phyloP scores from a whole-genome alignment of 2,888 invertebrate species.

The Atrina japonica region DNA sequence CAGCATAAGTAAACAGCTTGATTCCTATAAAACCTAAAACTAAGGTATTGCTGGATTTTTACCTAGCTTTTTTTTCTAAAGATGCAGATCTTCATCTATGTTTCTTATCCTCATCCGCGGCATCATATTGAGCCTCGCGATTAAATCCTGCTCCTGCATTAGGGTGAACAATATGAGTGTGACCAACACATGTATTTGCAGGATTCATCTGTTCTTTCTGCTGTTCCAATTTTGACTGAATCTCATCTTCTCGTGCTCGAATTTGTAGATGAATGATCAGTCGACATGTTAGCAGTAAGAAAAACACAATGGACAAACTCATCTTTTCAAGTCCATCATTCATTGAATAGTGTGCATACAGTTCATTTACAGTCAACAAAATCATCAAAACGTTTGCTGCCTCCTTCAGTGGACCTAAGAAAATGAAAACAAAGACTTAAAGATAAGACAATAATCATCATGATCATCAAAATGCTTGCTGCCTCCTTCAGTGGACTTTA shows the following conservation, averaged over 20 bases:
- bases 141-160: slow-evolving; percentile 14
- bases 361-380: slow-evolving; percentile 91
- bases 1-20: too few relatives aligned
- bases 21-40: too few relatives aligned
- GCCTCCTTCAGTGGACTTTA: too few relatives aligned
- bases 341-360: slow-evolving; percentile 86
- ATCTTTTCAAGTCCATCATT: slow-evolving; percentile 79
- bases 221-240: slow-evolving; percentile 42
- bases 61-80: too few relatives aligned
- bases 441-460: too few relatives aligned
- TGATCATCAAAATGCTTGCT: too few relatives aligned
- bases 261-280: slow-evolving; percentile 79
- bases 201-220: not conserved
- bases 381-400: slow-evolving; percentile 92
- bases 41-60: too few relatives aligned
- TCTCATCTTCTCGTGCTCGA: slow-evolving; percentile 51
- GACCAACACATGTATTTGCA: slow-evolving; percentile 10
- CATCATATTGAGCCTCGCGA: too few relatives aligned
- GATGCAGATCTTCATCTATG: too few relatives aligned
- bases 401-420: slow-evolving; percentile 94
- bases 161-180: slow-evolving; percentile 29
- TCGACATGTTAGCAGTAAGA: slow-evolving; percentile 78
- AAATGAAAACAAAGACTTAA: too few relatives aligned
- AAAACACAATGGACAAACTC: slow-evolving; percentile 80
- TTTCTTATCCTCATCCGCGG: too few relatives aligned